Evolutionary conservation across 2,113 vertebrate species (phyloP).

Genomic region (Podocnemis expansa): DNA sequence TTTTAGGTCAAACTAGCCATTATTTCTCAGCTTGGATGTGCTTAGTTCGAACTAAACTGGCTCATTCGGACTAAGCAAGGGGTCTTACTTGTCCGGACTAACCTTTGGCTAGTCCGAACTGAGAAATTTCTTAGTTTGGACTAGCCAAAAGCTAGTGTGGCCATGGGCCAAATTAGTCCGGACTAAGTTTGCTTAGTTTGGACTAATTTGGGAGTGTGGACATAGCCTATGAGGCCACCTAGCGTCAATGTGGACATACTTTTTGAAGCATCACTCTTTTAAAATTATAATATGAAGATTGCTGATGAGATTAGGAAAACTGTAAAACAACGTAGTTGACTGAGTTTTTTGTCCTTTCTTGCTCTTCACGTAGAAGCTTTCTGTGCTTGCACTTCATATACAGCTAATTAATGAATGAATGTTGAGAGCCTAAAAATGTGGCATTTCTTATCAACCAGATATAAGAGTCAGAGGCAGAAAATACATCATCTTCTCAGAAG

Average conservation of each 20-base stretch:
- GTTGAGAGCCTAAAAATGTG: constrained; percentile 56
- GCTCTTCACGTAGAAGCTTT: constrained; percentile 27
- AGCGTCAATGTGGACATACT: not conserved
- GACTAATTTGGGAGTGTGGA: too few species aligned
- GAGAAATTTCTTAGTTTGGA: too few species aligned
- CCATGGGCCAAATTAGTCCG: too few species aligned
- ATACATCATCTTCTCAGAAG: constrained; percentile 52
- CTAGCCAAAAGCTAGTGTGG: too few species aligned
- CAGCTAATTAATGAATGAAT: constrained; percentile 48
- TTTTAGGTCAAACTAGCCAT: too few species aligned
- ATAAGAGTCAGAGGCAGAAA: constrained; percentile 66
- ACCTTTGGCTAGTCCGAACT: too few species aligned
- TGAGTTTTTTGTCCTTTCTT: not conserved
- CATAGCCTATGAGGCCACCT: not conserved
- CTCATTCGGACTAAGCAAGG: too few species aligned
- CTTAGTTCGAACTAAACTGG: too few species aligned
- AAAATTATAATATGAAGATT: not conserved
- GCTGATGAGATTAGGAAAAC: not conserved
- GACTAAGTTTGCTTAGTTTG: too few species aligned
- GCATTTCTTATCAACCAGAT: constrained; percentile 64
- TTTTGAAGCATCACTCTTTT: not conserved
- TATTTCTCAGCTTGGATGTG: too few species aligned
- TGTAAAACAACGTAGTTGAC: not conserved
- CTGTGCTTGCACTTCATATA: not conserved
- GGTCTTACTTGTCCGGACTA: too few species aligned